Percentiles rank a stretch among this genome's conserved stretches.
phyloP scores from a whole-genome alignment of 1,140 invertebrate genomes.

The Piezodorus guildinii region DNA sequence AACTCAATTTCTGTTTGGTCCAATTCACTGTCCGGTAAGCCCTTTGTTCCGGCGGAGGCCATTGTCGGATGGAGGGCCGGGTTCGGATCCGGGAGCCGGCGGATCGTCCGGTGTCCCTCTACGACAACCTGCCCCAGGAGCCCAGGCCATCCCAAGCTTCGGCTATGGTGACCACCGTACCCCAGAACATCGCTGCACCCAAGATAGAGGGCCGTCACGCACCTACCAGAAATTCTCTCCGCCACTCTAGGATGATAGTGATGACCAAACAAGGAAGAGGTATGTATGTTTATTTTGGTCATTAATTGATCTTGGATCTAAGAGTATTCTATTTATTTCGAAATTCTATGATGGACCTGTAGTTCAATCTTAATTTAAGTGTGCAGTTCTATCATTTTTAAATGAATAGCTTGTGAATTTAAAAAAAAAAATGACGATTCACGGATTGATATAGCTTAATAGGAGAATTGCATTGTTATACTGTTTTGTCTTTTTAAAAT shows the following conservation, averaged over 20 bases:
- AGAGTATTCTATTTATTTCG: too few species aligned
- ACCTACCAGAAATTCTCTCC: constrained; percentile 54
- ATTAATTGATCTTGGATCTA: too few species aligned
- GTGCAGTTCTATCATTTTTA: too few species aligned
- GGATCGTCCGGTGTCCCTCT: constrained; percentile 25
- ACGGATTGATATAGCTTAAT: too few species aligned
- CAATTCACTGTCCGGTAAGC: neutral
- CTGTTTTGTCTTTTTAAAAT: too few species aligned
- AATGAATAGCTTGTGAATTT: too few species aligned
- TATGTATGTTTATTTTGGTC: constrained; percentile 29
- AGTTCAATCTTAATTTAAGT: too few species aligned
- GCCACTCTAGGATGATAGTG: constrained; percentile 59
- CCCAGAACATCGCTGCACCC: constrained; percentile 49
- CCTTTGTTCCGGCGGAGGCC: neutral
- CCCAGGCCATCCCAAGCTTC: constrained; percentile 39
- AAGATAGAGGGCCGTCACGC: constrained; percentile 51
- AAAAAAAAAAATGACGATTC: too few species aligned
- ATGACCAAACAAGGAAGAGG: constrained; percentile 43
- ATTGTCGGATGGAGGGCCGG: constrained; percentile 5
- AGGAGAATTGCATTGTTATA: neutral
- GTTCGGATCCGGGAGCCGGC: constrained; percentile 10
- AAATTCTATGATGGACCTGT: too few species aligned
- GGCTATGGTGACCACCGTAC: constrained; percentile 51
- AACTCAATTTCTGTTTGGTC: neutral
- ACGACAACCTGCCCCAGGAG: constrained; percentile 26